phyloP scores from a whole-genome alignment of 2,113 vertebrate species.

The Tursiops truncatus region DNA sequence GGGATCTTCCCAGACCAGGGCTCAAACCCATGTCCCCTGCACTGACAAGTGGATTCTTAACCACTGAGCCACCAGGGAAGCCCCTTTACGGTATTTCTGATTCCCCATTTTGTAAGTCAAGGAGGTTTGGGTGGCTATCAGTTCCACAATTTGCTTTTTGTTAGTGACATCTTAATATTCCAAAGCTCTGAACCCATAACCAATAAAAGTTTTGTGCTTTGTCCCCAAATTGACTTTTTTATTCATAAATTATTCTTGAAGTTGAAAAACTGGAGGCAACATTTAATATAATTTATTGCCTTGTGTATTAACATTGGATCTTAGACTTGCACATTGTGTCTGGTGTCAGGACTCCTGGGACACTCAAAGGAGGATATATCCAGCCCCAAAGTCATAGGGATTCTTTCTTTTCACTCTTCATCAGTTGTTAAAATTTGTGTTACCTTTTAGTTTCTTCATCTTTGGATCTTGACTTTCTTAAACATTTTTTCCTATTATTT shows the following conservation, averaged over 20 bases:
- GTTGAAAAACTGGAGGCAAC: neutral
- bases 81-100: neutral
- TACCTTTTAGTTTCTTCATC: neutral
- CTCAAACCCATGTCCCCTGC: too few species aligned
- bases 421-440: neutral
- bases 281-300: neutral
- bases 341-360: neutral
- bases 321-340: neutral
- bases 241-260: neutral
- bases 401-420: conserved; percentile 3
- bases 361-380: neutral
- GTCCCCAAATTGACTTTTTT: neutral
- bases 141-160: neutral
- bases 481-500: neutral
- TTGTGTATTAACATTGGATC: neutral
- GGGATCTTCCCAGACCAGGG: too few species aligned
- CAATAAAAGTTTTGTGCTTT: neutral
- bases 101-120: neutral
- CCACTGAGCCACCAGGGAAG: too few species aligned
- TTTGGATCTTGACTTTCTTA: neutral
- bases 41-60: too few species aligned
- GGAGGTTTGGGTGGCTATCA: neutral
- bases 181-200: neutral
- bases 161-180: neutral
- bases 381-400: neutral